phyloP scores from a whole-genome alignment of 2,888 invertebrate species.

The Andrena trimmerana region DNA sequence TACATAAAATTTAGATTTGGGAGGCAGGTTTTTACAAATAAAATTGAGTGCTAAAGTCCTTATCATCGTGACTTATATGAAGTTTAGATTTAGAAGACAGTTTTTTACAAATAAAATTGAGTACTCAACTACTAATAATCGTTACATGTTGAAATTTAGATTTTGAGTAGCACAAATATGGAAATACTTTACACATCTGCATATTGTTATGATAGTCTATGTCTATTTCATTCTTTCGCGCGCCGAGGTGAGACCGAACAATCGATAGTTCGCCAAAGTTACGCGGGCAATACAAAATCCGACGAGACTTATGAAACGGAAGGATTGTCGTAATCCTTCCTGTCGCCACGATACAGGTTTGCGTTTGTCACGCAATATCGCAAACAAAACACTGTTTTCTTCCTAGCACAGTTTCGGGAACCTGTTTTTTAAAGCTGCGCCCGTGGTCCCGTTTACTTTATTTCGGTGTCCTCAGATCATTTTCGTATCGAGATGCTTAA shows the following conservation, averaged over 20 bases:
- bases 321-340: constrained; percentile 28
- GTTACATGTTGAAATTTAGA: too few species aligned
- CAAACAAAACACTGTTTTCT: constrained; percentile 27
- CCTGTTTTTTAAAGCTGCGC: constrained; percentile 7
- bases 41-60: too few species aligned
- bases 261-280: not conserved
- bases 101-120: too few species aligned
- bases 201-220: too few species aligned
- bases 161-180: too few species aligned
- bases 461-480: not conserved
- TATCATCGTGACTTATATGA: too few species aligned
- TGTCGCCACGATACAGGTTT: constrained; percentile 35
- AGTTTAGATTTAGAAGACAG: too few species aligned
- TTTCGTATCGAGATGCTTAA: not conserved
- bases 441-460: not conserved
- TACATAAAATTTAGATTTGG: too few species aligned
- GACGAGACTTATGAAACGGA: constrained; percentile 28
- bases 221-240: constrained; percentile 2
- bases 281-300: constrained; percentile 5
- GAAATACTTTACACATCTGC: too few species aligned
- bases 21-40: too few species aligned
- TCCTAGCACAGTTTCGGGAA: constrained; percentile 45
- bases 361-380: constrained; percentile 33
- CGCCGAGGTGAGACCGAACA: not conserved
- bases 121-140: too few species aligned